Base-by-base conservation (phyloP, 2,888 invertebrate species). In the Lepeophtheirus nordmannii region DNA sequence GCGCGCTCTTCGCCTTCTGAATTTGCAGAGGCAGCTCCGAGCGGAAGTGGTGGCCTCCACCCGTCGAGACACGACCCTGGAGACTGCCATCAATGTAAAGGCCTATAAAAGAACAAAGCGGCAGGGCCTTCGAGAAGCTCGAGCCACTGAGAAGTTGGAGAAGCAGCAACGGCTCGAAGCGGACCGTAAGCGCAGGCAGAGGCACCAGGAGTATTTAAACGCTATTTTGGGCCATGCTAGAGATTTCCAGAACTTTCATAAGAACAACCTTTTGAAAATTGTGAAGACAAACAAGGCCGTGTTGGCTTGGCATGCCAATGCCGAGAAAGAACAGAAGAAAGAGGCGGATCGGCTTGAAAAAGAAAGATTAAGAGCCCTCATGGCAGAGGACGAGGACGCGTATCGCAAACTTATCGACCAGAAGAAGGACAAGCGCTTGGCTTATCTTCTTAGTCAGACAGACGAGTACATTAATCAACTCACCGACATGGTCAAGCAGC, bases 361-460 rank as follows among this genome's bases (percentile, higher is more conserved):
- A 74, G 96, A 97, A 77, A 89, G 98, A 82, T 94, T 99, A 93
- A 82, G 94, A 70, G 86, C 94, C 72, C 82, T 98, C 71, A 98
- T 99, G 97, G 93, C 94, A 56, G 98, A 98, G 77, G 98, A 99
- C 78, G 98, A 99, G 80, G 98, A 97, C 76, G 98, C 98, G 69
- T 98, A 98, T 79, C 83, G 98, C 70, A 97, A 97, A 76, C 84
- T 98, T 63, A 97, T 98, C 73, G 98, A 98, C 83, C 96, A 99
- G 77, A 98, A 99, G 84, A 99, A 99, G 82, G 98, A 98, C 79
- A 94, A 96, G 77, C 87, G 98, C 67, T 79, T 99, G 74, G 97
- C 97, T 61, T 97, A 96, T 82, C 81, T 98, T 65, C 80, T 99
- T 63, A 87, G 91, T 0, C 98, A 98, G 79, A 98, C 98, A 1